Evolutionary conservation across 2,888 invertebrate species (phyloP), one percentile per base, ranked within the genome.

Genomic region (Ptychoptera contaminata): DNA sequence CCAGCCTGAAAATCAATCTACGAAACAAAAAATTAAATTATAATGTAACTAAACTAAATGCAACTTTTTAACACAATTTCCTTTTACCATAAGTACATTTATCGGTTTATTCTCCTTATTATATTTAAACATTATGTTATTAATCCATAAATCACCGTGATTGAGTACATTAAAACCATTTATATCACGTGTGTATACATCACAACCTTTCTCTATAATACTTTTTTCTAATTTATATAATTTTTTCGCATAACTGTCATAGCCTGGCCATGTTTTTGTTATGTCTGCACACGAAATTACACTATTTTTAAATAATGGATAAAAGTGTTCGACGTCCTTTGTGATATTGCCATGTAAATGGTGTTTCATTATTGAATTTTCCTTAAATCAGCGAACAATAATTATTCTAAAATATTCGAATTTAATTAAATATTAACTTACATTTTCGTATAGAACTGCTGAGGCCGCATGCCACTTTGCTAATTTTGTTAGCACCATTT

Each of bases 391-490:
- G 7, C 7, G 7, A 23, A 23, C 7, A 5, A 5, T 23, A 5
- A 23, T 23, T 23, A 5, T 23, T 23, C n/a, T n/a, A n/a, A n/a
- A 23, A 23, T 23, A 23, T 55, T 66, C 71, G 4, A n/a, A 31
- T 8, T n/a, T 34, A 8, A 10, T 3, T 41, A 45, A 29, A 10
- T 1, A 15, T 37, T 23, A 37, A 46, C 29, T 45, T 55, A 71
- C 73, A 61, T 67, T 67, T 54, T 69, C 67, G 48, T 63, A 63
- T 36, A 72, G 52, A 32, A 69, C 64, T 38, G 71, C 65, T 2
- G 69, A 70, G 11, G 66, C 59, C 4, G 71, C 74, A 53, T 74
- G 74, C 51, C 71, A 67, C 50, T 60, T 64, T 1, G 70, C 73
- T 48, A 74, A 55, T 55, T 68, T 69, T 46, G 62, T 61, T 11